Evolutionary conservation across 2,113 vertebrate genomes (phyloP).

Genomic region (Neogobius melanostomus): DNA sequence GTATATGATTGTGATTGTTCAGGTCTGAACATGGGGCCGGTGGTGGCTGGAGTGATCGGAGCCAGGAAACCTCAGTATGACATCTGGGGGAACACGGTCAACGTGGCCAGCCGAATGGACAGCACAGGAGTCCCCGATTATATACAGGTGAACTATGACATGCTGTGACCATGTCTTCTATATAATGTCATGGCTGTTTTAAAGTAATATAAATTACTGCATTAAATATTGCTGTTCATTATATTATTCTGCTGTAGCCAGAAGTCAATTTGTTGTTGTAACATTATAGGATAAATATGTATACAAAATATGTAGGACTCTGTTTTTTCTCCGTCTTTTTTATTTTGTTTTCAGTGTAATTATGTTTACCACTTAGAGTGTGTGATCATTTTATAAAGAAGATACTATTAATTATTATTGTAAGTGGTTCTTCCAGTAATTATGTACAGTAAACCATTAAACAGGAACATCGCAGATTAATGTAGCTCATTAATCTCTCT

Average conservation of each 20-base stretch:
- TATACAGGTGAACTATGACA: conserved; percentile 82
- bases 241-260: conserved; percentile 2
- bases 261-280: neutral
- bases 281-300: neutral
- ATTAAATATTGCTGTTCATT: conserved; percentile 6
- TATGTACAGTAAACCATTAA: neutral
- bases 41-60: conserved; percentile 94
- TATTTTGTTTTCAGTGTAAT: no score
- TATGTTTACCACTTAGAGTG: no score
- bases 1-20: conserved; percentile 8
- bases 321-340: neutral
- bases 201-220: neutral
- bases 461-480: neutral
- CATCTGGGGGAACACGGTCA: conserved; percentile 97
- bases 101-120: conserved; percentile 96
- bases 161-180: neutral
- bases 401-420: neutral
- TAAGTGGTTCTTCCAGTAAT: neutral
- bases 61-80: conserved; percentile 94
- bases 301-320: neutral
- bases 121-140: conserved; percentile 93
- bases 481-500: neutral
- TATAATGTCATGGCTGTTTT: neutral
- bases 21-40: conserved; percentile 95
- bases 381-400: no score